These are phyloP conservation scores for Burhinus oedicnemus DNA, from an alignment of 2,113 vertebrate species.

Conservation along the genomic window DNA sequence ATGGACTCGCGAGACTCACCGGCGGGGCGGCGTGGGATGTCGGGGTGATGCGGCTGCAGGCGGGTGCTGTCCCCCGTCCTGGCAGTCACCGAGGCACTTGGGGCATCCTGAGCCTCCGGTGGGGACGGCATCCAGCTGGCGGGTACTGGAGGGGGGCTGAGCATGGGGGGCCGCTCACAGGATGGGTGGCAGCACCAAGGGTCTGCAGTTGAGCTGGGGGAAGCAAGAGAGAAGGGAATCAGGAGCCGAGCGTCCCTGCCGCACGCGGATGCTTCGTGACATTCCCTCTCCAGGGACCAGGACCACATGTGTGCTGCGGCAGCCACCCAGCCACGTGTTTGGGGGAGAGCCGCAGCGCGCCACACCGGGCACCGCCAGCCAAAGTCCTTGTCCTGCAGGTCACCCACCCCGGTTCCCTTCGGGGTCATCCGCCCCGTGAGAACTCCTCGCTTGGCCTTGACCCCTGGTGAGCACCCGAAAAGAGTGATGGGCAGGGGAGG, in stretches of 20 bases:
- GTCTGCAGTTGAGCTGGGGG: neutral
- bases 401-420: fast-evolving
- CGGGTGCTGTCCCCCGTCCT: neutral
- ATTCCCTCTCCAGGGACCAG: neutral
- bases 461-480: fast-evolving
- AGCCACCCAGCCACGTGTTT: neutral
- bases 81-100: neutral
- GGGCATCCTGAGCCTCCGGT: neutral
- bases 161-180: neutral
- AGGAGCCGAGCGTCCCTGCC: neutral
- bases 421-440: fast-evolving
- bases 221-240: neutral
- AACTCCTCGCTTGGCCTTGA: neutral
- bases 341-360: neutral
- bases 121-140: neutral
- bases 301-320: fast-evolving
- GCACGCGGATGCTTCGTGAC: fast-evolving
- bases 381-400: fast-evolving
- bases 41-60: neutral
- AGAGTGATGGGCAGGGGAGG: neutral
- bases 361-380: neutral
- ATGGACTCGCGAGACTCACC: neutral
- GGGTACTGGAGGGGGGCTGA: neutral
- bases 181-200: neutral
- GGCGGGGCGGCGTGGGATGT: neutral